Base-by-base conservation (phyloP, 2,888 invertebrate species). In the Ischnus inquisitorius region DNA sequence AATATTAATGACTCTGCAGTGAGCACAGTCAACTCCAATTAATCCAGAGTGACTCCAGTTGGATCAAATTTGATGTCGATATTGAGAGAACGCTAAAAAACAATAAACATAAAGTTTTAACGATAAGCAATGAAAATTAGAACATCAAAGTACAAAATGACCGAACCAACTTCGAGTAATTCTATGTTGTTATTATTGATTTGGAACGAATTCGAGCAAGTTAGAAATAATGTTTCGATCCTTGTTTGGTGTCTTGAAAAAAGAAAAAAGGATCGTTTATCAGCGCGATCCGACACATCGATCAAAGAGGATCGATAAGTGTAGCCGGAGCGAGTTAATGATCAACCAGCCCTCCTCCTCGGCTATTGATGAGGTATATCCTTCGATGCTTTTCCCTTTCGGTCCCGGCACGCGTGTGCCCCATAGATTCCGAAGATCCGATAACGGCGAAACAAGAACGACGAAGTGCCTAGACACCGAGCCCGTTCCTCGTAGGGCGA, bases 401-500 rank as follows among this genome's bases (percentile, higher is more conserved):
- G 34, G 57, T 57, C 25, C 12, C 10, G 64, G 78, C 80, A 81
- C 78, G 75, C 69, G 78, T 64, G 48, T 75, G n/a, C 22, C 64
- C 74, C 14, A 68, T 81, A 74, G 84, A 84, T 84, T 78, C 41
- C 41, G 28, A 41, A 46, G 22, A 6, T 57, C 64, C 81, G 81
- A 84, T 84, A 84, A 84, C 74, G 75, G 69, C 57, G 69, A 81
- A 81, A 69, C 74, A 81, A 64, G 78, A 74, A 75, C 54, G 84
- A 81, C 34, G 65, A 79, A 64, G 57, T 62, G 19, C 5, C 8
- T 48, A 54, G 74, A 81, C 34, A 69, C 41, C 75, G 74, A 25
- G 74, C 64, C 78, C 75, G 57, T 84, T 84, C 28, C 28, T 25
- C 69, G 69, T 39, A 14, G 72, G 80, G 85, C 89, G 88, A 90